Percentiles rank a stretch among this genome's conserved stretches.
These are phyloP conservation scores for Gastrophysa polygoni DNA, from an alignment of 2,888 invertebrate genomes.

Conservation along the genomic window DNA sequence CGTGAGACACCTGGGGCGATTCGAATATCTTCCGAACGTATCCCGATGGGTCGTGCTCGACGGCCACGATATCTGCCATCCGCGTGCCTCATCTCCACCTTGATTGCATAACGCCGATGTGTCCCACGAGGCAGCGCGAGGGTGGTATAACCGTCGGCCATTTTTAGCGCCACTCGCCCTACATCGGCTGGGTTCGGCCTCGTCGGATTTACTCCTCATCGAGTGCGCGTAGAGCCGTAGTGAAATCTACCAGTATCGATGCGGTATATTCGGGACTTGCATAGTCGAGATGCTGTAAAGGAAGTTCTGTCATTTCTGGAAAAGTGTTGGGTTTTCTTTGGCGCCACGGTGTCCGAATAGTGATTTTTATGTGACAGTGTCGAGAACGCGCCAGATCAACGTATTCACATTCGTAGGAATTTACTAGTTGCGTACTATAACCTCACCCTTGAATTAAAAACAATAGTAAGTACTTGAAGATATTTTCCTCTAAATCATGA, in stretches of 20 bases:
- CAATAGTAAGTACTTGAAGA: constrained; percentile 27
- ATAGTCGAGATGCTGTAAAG: constrained; percentile 43
- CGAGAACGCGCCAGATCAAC: neutral
- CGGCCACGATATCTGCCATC: neutral
- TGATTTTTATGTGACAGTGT: constrained; percentile 28
- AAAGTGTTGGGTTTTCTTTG: constrained; percentile 31
- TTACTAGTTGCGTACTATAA: constrained; percentile 6
- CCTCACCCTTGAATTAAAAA: constrained; percentile 12
- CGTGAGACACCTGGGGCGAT: neutral
- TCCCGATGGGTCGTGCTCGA: neutral
- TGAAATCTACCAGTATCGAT: constrained; percentile 42
- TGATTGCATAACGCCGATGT: constrained; percentile 32
- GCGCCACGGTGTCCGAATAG: constrained; percentile 33
- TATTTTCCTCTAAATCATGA: constrained; percentile 26
- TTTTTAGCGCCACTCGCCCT: constrained; percentile 41
- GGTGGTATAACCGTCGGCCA: constrained; percentile 47
- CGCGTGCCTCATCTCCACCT: constrained; percentile 11
- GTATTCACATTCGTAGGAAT: constrained; percentile 11
- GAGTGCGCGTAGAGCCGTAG: constrained; percentile 42
- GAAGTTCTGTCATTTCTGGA: constrained; percentile 31
- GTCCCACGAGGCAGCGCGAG: constrained; percentile 29
- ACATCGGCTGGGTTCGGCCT: constrained; percentile 38
- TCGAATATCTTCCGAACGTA: neutral
- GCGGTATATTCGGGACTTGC: constrained; percentile 45
- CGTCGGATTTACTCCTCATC: constrained; percentile 36